phyloP scores from a whole-genome alignment of 2,797 vertebrate species.

The Phataginus tetradactyla region DNA sequence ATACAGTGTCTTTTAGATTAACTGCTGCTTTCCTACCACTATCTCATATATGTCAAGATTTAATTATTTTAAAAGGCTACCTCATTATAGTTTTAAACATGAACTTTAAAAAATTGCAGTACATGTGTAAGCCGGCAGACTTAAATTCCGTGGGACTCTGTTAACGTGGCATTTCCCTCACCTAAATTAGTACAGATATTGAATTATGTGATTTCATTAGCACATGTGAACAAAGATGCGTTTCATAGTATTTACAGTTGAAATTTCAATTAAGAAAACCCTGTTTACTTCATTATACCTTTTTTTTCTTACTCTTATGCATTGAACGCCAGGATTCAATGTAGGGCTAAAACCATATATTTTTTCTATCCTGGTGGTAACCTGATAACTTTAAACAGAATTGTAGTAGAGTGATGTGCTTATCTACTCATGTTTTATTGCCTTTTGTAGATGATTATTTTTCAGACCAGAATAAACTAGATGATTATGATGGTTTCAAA shows the following conservation, averaged over 20 bases:
- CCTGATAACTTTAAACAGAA: neutral
- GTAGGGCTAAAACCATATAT: neutral
- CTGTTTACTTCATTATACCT: neutral
- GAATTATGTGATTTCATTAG: slow-evolving; percentile 3
- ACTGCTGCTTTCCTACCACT: neutral
- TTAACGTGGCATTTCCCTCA: neutral
- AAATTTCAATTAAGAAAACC: slow-evolving; percentile 17
- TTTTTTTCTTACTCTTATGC: neutral
- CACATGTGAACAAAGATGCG: neutral
- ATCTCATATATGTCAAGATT: neutral
- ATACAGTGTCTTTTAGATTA: neutral
- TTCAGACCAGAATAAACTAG: neutral
- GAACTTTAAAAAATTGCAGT: neutral
- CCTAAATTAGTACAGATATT: neutral
- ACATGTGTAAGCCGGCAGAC: neutral
- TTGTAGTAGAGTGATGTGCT: neutral
- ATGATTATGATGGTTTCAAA: neutral
- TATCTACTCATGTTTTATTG: neutral
- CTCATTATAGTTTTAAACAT: neutral
- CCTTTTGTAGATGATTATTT: neutral
- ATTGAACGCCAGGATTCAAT: neutral
- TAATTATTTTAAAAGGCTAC: slow-evolving; percentile 5
- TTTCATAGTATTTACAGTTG: neutral
- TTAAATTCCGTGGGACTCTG: neutral
- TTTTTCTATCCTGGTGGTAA: neutral